Percentiles rank a stretch among this genome's conserved stretches.
phyloP scores from a whole-genome alignment of 2,888 invertebrate genomes.

The Synanthedon formicaeformis region DNA sequence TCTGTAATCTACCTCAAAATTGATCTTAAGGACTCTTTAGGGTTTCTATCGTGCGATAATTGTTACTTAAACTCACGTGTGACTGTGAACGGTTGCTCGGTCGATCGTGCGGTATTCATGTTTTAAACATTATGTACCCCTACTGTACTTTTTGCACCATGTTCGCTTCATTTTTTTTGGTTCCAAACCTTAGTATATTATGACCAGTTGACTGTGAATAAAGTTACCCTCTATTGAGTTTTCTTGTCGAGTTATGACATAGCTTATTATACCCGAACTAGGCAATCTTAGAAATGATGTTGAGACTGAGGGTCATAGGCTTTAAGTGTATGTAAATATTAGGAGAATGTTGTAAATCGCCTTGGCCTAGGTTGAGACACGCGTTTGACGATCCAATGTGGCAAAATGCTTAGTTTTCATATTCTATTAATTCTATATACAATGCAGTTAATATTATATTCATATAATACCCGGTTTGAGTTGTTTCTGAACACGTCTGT shows the following conservation, averaged over 20 bases:
- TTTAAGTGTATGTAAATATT: conserved; percentile 65
- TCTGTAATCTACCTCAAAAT: conserved; percentile 65
- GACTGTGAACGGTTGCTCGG: conserved; percentile 60
- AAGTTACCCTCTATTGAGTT: conserved; percentile 59
- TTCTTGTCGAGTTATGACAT: conserved; percentile 49
- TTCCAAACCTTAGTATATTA: conserved; percentile 35
- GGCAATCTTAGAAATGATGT: conserved; percentile 57
- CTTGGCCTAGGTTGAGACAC: conserved; percentile 66
- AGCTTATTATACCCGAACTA: conserved; percentile 56
- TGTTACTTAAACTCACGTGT: conserved; percentile 66
- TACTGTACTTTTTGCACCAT: conserved; percentile 38
- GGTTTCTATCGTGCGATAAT: conserved; percentile 60
- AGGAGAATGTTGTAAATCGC: conserved; percentile 64
- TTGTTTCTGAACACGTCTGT: conserved; percentile 59
- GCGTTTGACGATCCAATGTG: conserved; percentile 44
- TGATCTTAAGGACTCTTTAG: conserved; percentile 66
- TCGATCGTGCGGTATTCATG: conserved; percentile 44
- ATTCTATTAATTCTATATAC: conserved; percentile 20
- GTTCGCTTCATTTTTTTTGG: conserved; percentile 27
- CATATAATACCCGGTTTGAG: conserved; percentile 32
- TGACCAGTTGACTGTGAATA: conserved; percentile 59
- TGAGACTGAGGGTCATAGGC: conserved; percentile 69
- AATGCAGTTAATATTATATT: conserved; percentile 29
- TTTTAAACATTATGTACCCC: conserved; percentile 49
- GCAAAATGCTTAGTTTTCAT: conserved; percentile 30